Evolutionary conservation across 2,888 invertebrate genomes (phyloP).

Genomic region (Brachyptera risi): DNA sequence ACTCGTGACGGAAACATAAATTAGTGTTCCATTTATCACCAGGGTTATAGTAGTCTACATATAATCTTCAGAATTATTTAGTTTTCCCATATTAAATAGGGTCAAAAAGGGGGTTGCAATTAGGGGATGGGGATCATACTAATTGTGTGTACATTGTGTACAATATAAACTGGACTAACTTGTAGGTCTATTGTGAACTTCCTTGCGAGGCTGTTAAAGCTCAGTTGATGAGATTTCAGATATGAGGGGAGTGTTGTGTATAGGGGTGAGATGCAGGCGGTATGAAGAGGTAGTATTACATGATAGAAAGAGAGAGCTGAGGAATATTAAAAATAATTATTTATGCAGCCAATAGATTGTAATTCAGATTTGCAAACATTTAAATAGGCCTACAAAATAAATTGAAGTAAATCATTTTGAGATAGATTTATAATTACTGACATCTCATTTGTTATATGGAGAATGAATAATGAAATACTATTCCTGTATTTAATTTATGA

Average conservation of each 20-base stretch:
- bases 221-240: constrained; percentile 15
- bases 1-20: neutral
- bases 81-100: neutral
- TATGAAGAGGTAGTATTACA: neutral
- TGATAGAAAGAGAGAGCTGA: neutral
- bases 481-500: too few species aligned
- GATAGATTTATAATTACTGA: too few species aligned
- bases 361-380: too few species aligned
- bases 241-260: constrained; percentile 8
- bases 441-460: too few species aligned
- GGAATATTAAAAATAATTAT: too few species aligned
- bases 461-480: too few species aligned
- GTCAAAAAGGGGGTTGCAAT: neutral
- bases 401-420: too few species aligned
- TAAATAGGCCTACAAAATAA: too few species aligned
- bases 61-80: constrained; percentile 11
- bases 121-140: neutral
- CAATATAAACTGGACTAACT: neutral
- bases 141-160: too few species aligned
- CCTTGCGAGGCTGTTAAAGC: too few species aligned
- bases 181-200: too few species aligned
- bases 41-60: constrained; percentile 19
- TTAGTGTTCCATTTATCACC: constrained; percentile 18
- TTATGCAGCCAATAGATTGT: too few species aligned
- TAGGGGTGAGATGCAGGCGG: neutral